Percentiles rank a stretch among this genome's conserved stretches.
These are phyloP conservation scores for Aculops lycopersici DNA, from an alignment of 1,140 invertebrate species.

Conservation along the genomic window DNA sequence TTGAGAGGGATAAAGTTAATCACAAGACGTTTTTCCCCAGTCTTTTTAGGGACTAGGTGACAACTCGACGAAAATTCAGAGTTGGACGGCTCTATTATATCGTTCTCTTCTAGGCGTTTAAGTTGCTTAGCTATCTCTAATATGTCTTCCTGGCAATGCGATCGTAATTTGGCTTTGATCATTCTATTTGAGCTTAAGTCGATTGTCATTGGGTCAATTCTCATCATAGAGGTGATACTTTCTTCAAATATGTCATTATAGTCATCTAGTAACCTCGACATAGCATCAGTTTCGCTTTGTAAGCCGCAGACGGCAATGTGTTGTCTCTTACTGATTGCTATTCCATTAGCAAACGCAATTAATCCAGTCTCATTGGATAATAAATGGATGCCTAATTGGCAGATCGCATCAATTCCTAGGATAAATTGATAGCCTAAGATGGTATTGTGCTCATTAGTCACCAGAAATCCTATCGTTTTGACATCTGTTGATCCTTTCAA, in stretches of 20 bases:
- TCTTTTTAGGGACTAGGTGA: constrained; percentile 10
- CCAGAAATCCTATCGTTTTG: too few relatives aligned
- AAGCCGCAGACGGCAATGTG: too few relatives aligned
- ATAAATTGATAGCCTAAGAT: too few relatives aligned
- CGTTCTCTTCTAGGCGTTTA: constrained; percentile 8
- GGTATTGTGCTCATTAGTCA: too few relatives aligned
- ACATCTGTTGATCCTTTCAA: too few relatives aligned
- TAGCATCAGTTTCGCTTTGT: not conserved
- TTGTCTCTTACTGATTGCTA: not conserved
- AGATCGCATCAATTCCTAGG: too few relatives aligned
- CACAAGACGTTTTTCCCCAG: constrained; percentile 1
- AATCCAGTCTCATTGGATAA: too few relatives aligned
- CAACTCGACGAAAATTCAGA: constrained; percentile 17
- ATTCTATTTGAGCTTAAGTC: not conserved
- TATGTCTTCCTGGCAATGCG: constrained; percentile 5
- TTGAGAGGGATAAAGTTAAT: constrained; percentile 5
- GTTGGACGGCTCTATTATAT: constrained; percentile 15
- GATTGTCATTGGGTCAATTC: not conserved
- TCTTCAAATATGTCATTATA: not conserved
- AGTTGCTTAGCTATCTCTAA: constrained; percentile 10
- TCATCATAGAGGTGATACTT: not conserved
- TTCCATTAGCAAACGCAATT: too few relatives aligned
- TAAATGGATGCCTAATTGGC: too few relatives aligned
- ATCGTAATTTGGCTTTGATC: not conserved
- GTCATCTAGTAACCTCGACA: not conserved